Conservation (phyloP, 2,888 invertebrate species). For the Uropetala carovei region DNA sequence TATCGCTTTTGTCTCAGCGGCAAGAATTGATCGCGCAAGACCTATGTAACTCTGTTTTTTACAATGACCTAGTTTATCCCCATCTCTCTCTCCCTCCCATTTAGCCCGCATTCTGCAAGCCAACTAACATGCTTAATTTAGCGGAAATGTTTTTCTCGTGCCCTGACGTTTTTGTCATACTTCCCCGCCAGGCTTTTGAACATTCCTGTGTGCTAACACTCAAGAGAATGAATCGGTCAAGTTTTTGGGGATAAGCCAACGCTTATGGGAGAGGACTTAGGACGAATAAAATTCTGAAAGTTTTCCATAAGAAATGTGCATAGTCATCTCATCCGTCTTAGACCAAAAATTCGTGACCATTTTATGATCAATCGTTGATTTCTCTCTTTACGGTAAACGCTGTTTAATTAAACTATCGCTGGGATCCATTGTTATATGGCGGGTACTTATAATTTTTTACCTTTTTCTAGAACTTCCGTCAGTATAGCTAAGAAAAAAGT, state of each 20-base stretch:
- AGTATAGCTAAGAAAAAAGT: too few species aligned
- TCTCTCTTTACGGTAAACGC: too few species aligned
- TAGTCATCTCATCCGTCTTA: not conserved
- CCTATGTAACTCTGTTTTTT: constrained; percentile 16
- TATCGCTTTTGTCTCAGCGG: not conserved
- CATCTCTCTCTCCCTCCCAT: not conserved
- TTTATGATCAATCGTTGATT: too few species aligned
- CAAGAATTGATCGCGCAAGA: not conserved
- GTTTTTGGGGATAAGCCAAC: not conserved
- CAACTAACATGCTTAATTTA: constrained; percentile 49
- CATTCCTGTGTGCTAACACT: not conserved
- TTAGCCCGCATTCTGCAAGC: not conserved
- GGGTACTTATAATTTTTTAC: too few species aligned
- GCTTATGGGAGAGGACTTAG: not conserved
- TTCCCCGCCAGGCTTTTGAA: constrained; percentile 10
- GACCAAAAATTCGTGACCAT: too few species aligned
- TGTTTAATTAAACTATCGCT: too few species aligned
- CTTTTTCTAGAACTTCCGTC: too few species aligned
- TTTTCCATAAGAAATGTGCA: not conserved
- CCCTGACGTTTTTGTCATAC: not conserved
- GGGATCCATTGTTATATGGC: too few species aligned
- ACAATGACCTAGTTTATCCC: not conserved
- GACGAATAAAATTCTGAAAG: not conserved
- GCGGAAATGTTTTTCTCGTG: constrained; percentile 9
- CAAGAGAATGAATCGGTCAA: not conserved